Conservation (phyloP, 2,888 invertebrate genomes). For the Piscicola geometra region DNA sequence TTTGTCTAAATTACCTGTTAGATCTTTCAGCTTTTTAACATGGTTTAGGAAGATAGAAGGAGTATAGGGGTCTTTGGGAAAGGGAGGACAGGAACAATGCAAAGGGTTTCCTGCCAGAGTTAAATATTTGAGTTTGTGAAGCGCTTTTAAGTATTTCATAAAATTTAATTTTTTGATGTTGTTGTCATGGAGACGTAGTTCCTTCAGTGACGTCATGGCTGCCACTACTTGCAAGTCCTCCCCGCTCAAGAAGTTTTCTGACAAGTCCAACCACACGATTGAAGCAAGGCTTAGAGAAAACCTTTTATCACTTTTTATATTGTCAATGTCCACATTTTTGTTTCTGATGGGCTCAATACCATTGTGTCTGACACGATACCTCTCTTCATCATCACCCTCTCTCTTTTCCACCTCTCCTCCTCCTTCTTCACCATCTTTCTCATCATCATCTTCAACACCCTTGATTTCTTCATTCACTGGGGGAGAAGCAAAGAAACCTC, state of each 20-base stretch:
- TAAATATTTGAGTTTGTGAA: not conserved
- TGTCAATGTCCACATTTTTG: too few species aligned
- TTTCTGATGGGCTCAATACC: too few species aligned
- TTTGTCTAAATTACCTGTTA: not conserved
- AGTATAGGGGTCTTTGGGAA: not conserved
- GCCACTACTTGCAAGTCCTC: constrained; percentile 5
- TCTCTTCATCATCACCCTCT: too few species aligned
- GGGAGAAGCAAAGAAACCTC: not conserved
- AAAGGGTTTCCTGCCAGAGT: not conserved
- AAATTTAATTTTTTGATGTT: not conserved
- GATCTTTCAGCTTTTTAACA: not conserved
- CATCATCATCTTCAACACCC: too few species aligned
- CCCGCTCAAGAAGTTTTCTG: not conserved
- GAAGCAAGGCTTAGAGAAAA: not conserved
- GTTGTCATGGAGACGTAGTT: constrained; percentile 9
- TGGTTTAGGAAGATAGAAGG: not conserved
- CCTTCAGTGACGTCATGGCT: not conserved
- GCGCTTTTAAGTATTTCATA: not conserved
- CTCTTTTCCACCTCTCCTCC: too few species aligned
- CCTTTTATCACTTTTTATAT: not conserved
- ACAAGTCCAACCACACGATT: constrained; percentile 7
- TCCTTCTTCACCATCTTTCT: too few species aligned
- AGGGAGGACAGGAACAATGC: not conserved
- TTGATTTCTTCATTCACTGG: not conserved
- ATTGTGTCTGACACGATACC: too few species aligned